Percentiles rank a stretch among this genome's conserved stretches.
phyloP scores from a whole-genome alignment of 2,888 invertebrate genomes.

The Oligia fasciuncula region DNA sequence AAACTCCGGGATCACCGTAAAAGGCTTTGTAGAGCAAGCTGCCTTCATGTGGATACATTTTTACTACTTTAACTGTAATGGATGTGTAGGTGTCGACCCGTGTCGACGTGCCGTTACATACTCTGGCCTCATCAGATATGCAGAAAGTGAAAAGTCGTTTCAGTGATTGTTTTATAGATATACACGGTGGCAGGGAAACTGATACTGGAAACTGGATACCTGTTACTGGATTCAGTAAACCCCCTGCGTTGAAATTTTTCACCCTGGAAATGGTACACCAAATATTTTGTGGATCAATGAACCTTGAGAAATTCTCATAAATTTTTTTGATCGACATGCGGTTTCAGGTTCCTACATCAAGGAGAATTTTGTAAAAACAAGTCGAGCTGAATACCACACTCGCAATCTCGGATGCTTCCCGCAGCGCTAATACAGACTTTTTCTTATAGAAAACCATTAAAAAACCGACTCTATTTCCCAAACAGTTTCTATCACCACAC shows the following conservation, averaged over 20 bases:
- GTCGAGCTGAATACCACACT: not conserved
- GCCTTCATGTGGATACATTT: not conserved
- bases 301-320: not conserved
- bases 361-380: not conserved
- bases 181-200: no score
- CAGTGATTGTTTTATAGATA: not conserved
- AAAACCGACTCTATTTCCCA: not conserved
- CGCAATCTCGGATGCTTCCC: constrained; percentile 8
- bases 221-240: no score
- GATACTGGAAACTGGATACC: no score
- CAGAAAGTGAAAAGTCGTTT: not conserved
- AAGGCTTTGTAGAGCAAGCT: not conserved
- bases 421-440: not conserved
- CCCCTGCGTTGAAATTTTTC: no score
- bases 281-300: not conserved
- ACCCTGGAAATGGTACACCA: no score
- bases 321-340: not conserved
- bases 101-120: not conserved
- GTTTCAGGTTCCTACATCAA: not conserved
- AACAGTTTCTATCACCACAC: constrained; percentile 29
- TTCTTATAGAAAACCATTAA: not conserved
- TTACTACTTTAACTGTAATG: not conserved
- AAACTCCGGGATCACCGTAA: not conserved
- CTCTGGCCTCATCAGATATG: not conserved
- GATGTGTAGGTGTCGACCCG: no score